Base-by-base conservation (phyloP, 2,113 vertebrate genomes). In the Xenopus laevis region DNA sequence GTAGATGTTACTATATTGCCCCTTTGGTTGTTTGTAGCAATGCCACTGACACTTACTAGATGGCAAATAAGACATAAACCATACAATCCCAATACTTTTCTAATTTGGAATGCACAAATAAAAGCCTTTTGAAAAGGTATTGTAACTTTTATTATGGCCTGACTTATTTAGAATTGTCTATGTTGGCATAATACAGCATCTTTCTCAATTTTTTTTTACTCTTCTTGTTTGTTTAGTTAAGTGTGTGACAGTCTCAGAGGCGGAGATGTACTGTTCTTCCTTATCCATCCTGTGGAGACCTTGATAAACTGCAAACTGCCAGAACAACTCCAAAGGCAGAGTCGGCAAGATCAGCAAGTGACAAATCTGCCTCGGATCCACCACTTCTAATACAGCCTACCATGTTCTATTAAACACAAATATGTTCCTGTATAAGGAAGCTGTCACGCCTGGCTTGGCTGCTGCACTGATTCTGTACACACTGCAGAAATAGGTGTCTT, bases 371-470 rank as follows among this genome's bases (percentile, higher is more conserved):
- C n/a, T 45, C 52, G 66, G 73, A 68, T 63, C 66, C 58, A 30
- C 73, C 73, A 63, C 73, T 76, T 44, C 67, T 76, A 76, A 76
- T 66, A 63, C 59, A 69, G 27, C 46, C 58, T 40, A 69, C 60
- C 66, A 47, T 62, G 23, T 69, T 57, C 73, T 76, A 63, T 63
- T 76, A 75, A 61, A 75, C 58, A 68, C 53, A 74, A 68, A 75
- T 76, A 64, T 63, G 69, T 76, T 76, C 59, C 66, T 63, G 27
- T 63, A 69, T 45, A 23, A 76, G 58, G 23, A 63, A 63, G 47
- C 66, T 76, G 73, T 76, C 73, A 76, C 59, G 66, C 73, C 65
- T 76, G 73, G 59, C 66, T 76, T 69, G 20, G 65, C 47, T 76
- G 65, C 66, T 69, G 46, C 66, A 69, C 73, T 76, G 58, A 76